Base-by-base conservation (phyloP, 2,888 invertebrate genomes). In the Agrenia bidenticulata region DNA sequence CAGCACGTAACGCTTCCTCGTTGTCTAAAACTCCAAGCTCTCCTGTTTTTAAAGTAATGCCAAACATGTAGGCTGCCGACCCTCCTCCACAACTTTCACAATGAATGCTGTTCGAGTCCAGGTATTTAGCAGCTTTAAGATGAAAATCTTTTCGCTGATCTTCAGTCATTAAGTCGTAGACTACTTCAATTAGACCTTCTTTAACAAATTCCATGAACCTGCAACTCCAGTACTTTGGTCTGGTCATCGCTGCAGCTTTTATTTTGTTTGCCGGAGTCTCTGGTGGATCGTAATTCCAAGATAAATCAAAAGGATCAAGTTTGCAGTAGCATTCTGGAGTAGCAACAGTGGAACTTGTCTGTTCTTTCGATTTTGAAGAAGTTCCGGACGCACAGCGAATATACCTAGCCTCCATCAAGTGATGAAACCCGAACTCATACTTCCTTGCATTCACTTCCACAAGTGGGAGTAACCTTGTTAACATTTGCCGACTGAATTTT, bases 401-500 rank as follows among this genome's bases (percentile, higher is more conserved):
- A n/a, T 70, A 68, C 24, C 67, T 61, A 0, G 53, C 56, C 45
- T 75, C 73, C 67, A 75, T 69, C 9, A 75, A 51, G 9, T 49
- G 54, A 27, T 65, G 53, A 42, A 74, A 72, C 27, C 72, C 64
- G 0, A 27, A 17, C 17, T 73, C 68, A 39, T 71, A 73, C 27
- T 72, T 72, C 17, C 58, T 45, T 13, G 67, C 62, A 49, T 63
- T 64, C 11, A 67, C 26, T 21, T 72, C 73, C 42, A 63, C 70
- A 7, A 61, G 53, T 0, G 74, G 73, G 0, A 76, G 32, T 11
- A 76, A 56, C 4, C 71, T 50, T 5, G 67, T 66, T 1, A 87
- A 77, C 37, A 84, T 80, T 23, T 80, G 80, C 69, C 86, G 80
- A 15, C 83, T 82, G 64, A 87, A 81, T 4, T 83, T 78, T 45